These are phyloP conservation scores for Epirrhoe alternata DNA, from an alignment of 2,888 invertebrate species.

Conservation along the genomic window DNA sequence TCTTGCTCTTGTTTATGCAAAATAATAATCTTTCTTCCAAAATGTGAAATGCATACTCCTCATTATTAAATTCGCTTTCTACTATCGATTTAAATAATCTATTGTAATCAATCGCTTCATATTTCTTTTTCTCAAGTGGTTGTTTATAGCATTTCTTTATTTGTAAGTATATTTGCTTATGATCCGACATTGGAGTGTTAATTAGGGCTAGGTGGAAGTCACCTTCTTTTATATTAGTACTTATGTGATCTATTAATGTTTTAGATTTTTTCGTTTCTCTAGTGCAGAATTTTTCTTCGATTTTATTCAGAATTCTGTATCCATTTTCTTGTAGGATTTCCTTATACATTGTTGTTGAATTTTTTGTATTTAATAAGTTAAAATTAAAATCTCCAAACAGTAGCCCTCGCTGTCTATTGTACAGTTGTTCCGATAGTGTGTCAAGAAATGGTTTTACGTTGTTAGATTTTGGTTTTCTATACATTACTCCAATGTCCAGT, in stretches of 20 bases:
- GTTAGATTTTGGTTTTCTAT: not conserved
- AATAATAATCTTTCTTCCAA: too few species aligned
- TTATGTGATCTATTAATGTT: constrained; percentile 33
- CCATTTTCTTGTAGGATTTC: constrained; percentile 15
- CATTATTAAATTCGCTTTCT: too few species aligned
- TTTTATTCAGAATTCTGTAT: constrained; percentile 26
- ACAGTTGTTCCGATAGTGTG: constrained; percentile 10
- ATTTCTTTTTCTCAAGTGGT: not conserved
- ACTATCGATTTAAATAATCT: not conserved
- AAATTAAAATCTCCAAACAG: constrained; percentile 34
- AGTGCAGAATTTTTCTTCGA: constrained; percentile 32
- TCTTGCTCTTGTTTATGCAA: not conserved
- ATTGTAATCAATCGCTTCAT: not conserved
- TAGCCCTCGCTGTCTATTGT: constrained; percentile 16
- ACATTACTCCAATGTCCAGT: not conserved
- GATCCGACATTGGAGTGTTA: constrained; percentile 4
- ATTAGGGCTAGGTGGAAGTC: not conserved
- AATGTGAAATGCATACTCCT: too few species aligned
- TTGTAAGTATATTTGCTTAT: not conserved
- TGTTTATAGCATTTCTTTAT: not conserved
- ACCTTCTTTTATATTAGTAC: not conserved
- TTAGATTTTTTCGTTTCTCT: constrained; percentile 23
- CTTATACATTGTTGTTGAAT: not conserved
- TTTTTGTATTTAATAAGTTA: constrained; percentile 13
- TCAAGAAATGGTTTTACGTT: constrained; percentile 4